A percentile compares a stretch with the other conserved stretches of the same genome.
Evolutionary conservation across 1,140 invertebrate species (phyloP).

Genomic region (Vanessa tameamea): DNA sequence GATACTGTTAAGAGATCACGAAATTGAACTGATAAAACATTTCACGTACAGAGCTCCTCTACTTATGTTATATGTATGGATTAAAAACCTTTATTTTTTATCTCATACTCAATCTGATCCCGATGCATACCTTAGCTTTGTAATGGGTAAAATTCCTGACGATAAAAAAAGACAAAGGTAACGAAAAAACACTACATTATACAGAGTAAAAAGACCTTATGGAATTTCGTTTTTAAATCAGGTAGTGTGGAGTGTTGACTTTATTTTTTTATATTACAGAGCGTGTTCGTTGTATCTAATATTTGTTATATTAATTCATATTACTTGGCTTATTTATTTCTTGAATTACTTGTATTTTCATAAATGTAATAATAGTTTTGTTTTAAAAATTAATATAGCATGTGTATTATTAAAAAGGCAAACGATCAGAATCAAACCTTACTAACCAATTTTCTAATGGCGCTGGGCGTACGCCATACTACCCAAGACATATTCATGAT

Average conservation of each 20-base stretch:
- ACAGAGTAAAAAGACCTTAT: slow-evolving; percentile 15
- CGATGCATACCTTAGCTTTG: slow-evolving; percentile 26
- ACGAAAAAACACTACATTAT: slow-evolving; percentile 14
- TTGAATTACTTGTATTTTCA: no score
- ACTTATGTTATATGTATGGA: neutral
- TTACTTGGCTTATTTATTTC: neutral
- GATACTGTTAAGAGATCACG: no score
- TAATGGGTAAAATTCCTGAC: slow-evolving; percentile 25
- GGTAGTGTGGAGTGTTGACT: slow-evolving; percentile 10
- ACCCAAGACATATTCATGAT: no score
- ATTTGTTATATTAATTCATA: neutral
- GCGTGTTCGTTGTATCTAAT: neutral
- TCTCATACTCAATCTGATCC: slow-evolving; percentile 17
- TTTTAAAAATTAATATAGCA: no score
- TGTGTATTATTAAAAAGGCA: no score
- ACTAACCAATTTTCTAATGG: no score
- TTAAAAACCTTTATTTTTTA: slow-evolving; percentile 1
- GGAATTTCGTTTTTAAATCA: slow-evolving; percentile 19
- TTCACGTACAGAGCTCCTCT: no score
- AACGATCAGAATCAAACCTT: no score
- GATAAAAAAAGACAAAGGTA: slow-evolving; percentile 23
- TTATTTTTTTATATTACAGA: neutral
- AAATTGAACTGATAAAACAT: no score
- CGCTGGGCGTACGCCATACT: no score
- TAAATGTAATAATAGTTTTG: no score